Conservation (phyloP, 2,113 vertebrate genomes). For the Actinemys pallida region DNA sequence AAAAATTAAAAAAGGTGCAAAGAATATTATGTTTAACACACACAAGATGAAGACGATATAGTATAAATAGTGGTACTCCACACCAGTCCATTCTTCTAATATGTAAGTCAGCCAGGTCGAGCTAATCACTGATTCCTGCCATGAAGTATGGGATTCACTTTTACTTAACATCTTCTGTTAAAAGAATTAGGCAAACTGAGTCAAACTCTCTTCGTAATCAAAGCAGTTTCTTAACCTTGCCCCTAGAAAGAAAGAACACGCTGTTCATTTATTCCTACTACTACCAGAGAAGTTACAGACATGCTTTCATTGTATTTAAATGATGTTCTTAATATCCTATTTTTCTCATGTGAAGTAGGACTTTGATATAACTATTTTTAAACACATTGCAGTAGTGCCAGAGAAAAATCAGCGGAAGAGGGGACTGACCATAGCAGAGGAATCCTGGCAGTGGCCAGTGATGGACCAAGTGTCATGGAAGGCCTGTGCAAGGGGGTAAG, state of each 20-base stretch:
- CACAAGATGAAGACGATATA: background rate
- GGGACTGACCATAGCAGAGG: background rate
- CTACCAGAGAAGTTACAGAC: background rate
- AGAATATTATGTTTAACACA: background rate
- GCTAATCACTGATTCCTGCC: background rate
- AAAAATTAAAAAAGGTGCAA: accelerated
- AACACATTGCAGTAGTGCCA: background rate
- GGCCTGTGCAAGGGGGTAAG: background rate
- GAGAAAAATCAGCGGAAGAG: background rate
- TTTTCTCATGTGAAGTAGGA: background rate
- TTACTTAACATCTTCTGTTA: background rate
- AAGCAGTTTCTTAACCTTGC: background rate
- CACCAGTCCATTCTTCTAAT: background rate
- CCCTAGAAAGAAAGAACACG: background rate
- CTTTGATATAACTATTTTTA: background rate
- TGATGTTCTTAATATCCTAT: background rate
- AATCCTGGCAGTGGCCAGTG: background rate
- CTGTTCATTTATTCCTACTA: background rate
- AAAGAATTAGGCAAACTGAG: background rate
- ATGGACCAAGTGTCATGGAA: background rate
- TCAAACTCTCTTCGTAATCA: background rate
- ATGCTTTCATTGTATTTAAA: background rate
- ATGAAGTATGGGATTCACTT: background rate
- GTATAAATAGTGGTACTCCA: background rate
- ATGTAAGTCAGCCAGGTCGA: background rate